A percentile compares a stretch with the other conserved stretches of the same genome.
phyloP scores from a whole-genome alignment of 92 coral and sea anemone genomes.

The Palythoa caribaeorum region DNA sequence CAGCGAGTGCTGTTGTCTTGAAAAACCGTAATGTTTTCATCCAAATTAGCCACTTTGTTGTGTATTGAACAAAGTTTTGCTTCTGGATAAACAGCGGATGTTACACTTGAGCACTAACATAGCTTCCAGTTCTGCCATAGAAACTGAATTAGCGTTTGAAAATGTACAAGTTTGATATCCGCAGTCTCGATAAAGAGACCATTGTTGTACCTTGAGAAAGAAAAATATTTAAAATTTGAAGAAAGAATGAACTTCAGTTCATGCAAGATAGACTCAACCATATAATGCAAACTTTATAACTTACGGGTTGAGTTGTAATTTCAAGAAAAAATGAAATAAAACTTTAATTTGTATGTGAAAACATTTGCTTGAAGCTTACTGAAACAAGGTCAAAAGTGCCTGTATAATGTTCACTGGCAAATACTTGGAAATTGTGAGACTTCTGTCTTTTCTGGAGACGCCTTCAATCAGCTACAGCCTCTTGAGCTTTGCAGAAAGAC shows the following conservation, averaged over 20 bases:
- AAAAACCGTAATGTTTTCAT: slow-evolving; percentile 13
- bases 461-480: background rate
- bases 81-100: slow-evolving; percentile 1
- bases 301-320: too few species aligned
- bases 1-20: slow-evolving; percentile 8
- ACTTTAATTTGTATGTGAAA: background rate
- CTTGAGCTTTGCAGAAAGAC: background rate
- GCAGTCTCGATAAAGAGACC: background rate
- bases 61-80: background rate
- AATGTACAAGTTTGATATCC: background rate
- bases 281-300: background rate
- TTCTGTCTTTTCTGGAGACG: background rate
- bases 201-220: slow-evolving; percentile 8
- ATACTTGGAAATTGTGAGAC: background rate
- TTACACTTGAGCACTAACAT: background rate
- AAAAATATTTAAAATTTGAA: background rate
- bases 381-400: background rate
- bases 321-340: background rate
- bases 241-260: background rate
- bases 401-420: background rate
- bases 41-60: slow-evolving; percentile 20
- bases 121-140: background rate
- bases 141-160: background rate
- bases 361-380: background rate
- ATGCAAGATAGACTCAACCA: background rate